Percentiles rank a stretch among this genome's conserved stretches.
These are phyloP conservation scores for Poeciliopsis turrubarensis DNA, from an alignment of 2,113 vertebrate species.

Conservation along the genomic window DNA sequence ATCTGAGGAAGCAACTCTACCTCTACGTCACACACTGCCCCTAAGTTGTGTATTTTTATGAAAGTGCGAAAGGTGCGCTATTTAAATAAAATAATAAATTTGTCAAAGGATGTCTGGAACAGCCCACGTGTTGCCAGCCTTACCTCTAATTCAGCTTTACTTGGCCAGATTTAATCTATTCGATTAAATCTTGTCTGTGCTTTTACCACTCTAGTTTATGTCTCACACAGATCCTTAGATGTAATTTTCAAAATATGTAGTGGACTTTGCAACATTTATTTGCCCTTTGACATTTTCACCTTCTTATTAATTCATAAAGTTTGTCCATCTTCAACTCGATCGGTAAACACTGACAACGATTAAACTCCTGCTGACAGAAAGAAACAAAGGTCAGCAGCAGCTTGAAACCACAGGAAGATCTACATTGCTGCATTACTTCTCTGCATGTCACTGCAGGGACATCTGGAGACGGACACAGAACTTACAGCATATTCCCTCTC, in stretches of 20 bases:
- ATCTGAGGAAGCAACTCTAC: no score
- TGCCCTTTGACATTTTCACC: conserved; percentile 56
- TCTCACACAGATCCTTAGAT: conserved; percentile 2
- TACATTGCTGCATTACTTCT: conserved; percentile 24
- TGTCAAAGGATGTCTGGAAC: no score
- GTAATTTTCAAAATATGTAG: neutral
- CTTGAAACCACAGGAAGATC: conserved; percentile 57
- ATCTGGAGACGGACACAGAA: conserved; percentile 11
- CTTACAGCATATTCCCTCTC: conserved; percentile 19
- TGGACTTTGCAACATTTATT: conserved; percentile 6
- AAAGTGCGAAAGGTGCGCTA: no score
- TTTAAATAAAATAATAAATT: no score
- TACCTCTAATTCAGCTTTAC: no score
- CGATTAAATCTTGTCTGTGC: neutral
- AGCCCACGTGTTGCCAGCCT: no score
- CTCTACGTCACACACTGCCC: no score
- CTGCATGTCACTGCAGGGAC: conserved; percentile 16
- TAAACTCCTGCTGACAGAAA: conserved; percentile 46
- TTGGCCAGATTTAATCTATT: neutral
- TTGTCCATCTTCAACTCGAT: conserved; percentile 36
- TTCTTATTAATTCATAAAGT: conserved; percentile 64
- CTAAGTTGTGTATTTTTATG: no score
- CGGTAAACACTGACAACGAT: conserved; percentile 52
- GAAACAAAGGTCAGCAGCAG: conserved; percentile 65
- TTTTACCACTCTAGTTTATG: neutral